Evolutionary conservation across 2,113 vertebrate genomes (phyloP), one percentile per base, ranked within the genome.

Genomic region (Amblyornis subalaris): DNA sequence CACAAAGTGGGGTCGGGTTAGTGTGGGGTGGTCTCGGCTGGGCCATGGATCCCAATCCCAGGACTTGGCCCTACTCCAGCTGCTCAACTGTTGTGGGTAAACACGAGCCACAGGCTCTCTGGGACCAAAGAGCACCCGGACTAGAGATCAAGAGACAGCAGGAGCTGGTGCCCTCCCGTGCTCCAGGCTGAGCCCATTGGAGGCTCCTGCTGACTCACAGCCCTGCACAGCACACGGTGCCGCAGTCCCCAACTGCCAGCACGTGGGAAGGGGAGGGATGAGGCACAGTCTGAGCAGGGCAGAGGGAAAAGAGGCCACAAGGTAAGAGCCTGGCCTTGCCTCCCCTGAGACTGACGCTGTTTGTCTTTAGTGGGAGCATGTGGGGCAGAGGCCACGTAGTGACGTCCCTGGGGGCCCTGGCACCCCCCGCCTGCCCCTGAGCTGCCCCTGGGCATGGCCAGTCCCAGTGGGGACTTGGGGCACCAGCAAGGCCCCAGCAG

Each of bases 21-120:
- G 35, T 0, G 1, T 0, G 0, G 50, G n/a, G 48, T 9, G 78
- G 62, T 61, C 57, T 81, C 0, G 0, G 38, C 70, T 33, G 38
- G 20, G 55, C 5, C 1, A 2, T 0, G 8, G 40, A 28, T 82
- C 47, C 67, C 7, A 42, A 24, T 11, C 75, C 8, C 1, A 40
- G 50, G 51, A 75, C 66, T 72, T 12, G 44, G 84, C 35, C 44
- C 44, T 3, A 7, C 62, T 40, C 40, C 1, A 48, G 69, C 35
- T 44, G 67, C 58, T 50, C 57, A 50, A 25, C 17, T 3, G 15
- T 64, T 12, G 45, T 1, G 8, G 44, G 58, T 4, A 51, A 90
- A 85, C 79, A 57, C 0, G 7, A 85, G 55, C 55, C 82, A 67
- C 5, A 0, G 14, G 62, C 88, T 67, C 74, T 7, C 24, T 11